Percentiles rank a stretch among this genome's conserved stretches.
These are phyloP conservation scores for Mycalesis mineus DNA, from an alignment of 2,888 invertebrate genomes.

Conservation along the genomic window DNA sequence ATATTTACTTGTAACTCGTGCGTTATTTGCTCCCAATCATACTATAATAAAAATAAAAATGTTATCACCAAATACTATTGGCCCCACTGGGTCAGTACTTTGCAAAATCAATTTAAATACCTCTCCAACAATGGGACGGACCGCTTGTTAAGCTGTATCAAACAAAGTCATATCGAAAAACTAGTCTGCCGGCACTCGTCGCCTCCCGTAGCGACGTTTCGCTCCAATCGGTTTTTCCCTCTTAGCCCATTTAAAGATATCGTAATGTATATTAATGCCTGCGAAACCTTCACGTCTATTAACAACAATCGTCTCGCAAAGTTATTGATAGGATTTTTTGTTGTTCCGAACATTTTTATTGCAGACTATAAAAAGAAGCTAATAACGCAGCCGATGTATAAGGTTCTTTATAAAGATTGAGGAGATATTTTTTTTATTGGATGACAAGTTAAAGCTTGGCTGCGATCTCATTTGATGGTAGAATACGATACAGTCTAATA, in stretches of 20 bases:
- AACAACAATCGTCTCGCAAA: constrained; percentile 36
- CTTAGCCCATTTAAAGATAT: constrained; percentile 51
- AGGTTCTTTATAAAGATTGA: background rate
- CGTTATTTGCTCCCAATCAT: no score
- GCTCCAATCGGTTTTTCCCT: constrained; percentile 44
- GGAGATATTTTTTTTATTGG: no score
- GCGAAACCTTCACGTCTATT: constrained; percentile 43
- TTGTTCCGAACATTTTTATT: constrained; percentile 21
- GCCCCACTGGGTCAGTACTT: background rate
- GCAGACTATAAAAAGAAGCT: background rate
- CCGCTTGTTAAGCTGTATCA: background rate
- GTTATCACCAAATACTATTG: background rate
- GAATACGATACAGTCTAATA: no score
- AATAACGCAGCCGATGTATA: background rate
- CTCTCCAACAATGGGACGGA: background rate
- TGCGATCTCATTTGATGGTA: no score
- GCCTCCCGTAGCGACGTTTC: constrained; percentile 49
- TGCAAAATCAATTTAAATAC: background rate
- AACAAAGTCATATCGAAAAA: constrained; percentile 36
- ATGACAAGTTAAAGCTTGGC: no score
- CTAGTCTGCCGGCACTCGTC: constrained; percentile 39
- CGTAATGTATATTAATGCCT: constrained; percentile 59
- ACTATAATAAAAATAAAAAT: no score
- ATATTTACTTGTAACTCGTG: no score
- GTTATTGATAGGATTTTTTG: constrained; percentile 29